Conservation (phyloP, 2,797 vertebrate genomes). For the Acanthurus lineatus region DNA sequence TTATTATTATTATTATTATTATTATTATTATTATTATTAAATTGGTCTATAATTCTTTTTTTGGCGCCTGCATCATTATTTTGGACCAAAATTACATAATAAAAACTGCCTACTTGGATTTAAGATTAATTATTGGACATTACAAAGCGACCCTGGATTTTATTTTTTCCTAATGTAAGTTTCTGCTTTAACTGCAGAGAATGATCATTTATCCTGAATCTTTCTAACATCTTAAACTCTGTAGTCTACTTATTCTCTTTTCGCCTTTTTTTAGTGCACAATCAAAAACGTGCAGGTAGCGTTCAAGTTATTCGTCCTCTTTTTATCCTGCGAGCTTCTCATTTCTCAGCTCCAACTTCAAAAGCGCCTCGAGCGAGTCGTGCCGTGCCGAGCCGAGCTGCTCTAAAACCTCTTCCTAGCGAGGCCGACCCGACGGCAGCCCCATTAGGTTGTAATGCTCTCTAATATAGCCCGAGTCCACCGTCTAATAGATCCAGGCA, state of each 20-base stretch:
- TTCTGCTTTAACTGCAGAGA: neutral
- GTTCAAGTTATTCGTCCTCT: conserved; percentile 16
- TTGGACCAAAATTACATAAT: neutral
- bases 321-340: conserved; percentile 49
- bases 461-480: conserved; percentile 80
- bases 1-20: conserved; percentile 23
- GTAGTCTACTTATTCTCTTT: neutral
- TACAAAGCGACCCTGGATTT: neutral
- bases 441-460: conserved; percentile 81
- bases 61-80: neutral
- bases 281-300: conserved; percentile 42
- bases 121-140: neutral
- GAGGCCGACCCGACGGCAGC: conserved; percentile 79
- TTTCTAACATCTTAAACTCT: neutral
- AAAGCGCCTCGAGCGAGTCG: conserved; percentile 56
- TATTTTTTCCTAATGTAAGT: neutral
- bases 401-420: conserved; percentile 57
- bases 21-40: conserved; percentile 25
- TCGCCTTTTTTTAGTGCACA: neutral
- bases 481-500: conserved; percentile 76
- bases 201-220: neutral
- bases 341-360: conserved; percentile 56
- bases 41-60: neutral
- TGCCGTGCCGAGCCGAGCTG: conserved; percentile 39
- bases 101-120: neutral